Base-by-base conservation (phyloP, 2,113 vertebrate species). In the Centropus unirufus region DNA sequence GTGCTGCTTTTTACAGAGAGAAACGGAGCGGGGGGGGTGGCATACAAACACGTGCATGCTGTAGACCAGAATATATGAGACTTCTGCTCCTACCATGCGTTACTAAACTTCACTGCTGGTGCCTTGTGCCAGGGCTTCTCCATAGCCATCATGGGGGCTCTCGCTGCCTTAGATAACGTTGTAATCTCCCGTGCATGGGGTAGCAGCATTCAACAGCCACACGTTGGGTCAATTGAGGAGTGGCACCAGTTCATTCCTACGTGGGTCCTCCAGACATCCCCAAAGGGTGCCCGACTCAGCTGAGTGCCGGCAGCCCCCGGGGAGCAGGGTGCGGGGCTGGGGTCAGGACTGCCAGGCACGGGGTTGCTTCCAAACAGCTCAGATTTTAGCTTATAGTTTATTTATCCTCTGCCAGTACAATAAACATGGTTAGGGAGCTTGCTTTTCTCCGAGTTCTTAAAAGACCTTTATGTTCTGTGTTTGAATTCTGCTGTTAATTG, bases 381-480 rank as follows among this genome's bases (percentile, higher is more conserved):
- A 54, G 55, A 55, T 44, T 96, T 85, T 68, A 47, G 47, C 34
- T 62, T 49, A 3, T 11, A 44, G 92, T 96, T 97, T 86, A 89
- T 75, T 94, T 92, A 84, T 88, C 55, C 70, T 92, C 87, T 59
- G 39, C 76, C 84, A 51, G 32, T 66, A 52, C 76, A 83, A 54
- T 93, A 83, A 95, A 73, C 46, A 81, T 89, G 83, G 92, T 92
- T 30, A 21, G 54, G 88, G 92, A 87, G 85, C 94, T 96, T 62
- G 81, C 76, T 91, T 94, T 90, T 89, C 89, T 93, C 94, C 57
- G 47, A 62, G 61, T 92, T 93, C 90, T 83, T 90, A 58, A 83
- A 89, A 93, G 81, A 93, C 83, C 77, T 96, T 94, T 86, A 87
- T 95, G 95, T 93, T 97, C 93, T 84, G 64, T 83, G 78, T 89